phyloP scores from a whole-genome alignment of 2,888 invertebrate species.

The Apamea anceps region DNA sequence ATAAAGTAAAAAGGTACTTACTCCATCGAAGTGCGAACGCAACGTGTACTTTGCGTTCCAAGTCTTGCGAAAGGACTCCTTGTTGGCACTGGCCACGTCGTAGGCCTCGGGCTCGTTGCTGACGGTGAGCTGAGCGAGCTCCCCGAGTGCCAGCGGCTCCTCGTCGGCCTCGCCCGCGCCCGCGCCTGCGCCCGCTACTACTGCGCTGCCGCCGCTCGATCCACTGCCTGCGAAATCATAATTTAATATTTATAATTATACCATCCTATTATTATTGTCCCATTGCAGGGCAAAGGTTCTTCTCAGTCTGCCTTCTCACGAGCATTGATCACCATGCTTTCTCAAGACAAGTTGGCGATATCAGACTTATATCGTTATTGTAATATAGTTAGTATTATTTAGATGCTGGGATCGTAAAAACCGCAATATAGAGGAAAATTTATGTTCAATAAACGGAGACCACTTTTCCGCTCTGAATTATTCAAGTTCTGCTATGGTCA shows the following conservation, averaged over 20 bases:
- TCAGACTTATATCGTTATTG: background rate
- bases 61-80: slow-evolving; percentile 97
- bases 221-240: slow-evolving; percentile 42
- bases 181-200: slow-evolving; percentile 63
- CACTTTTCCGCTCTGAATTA: background rate
- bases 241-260: background rate
- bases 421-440: background rate
- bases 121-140: slow-evolving; percentile 98
- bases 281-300: background rate
- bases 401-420: background rate
- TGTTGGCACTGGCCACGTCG: slow-evolving; percentile 94
- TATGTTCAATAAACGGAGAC: background rate
- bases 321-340: background rate
- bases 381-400: background rate
- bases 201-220: slow-evolving; percentile 53
- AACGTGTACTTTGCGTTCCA: slow-evolving; percentile 99
- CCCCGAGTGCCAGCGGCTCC: slow-evolving; percentile 96
- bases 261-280: background rate
- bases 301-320: background rate
- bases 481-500: background rate
- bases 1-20: slow-evolving; percentile 65
- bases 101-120: slow-evolving; percentile 99
- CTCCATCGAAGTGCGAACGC: slow-evolving; percentile 97
- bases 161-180: slow-evolving; percentile 92
- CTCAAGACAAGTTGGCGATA: background rate